These are phyloP conservation scores for Apamea anceps DNA, from an alignment of 2,888 invertebrate genomes.

Conservation along the genomic window DNA sequence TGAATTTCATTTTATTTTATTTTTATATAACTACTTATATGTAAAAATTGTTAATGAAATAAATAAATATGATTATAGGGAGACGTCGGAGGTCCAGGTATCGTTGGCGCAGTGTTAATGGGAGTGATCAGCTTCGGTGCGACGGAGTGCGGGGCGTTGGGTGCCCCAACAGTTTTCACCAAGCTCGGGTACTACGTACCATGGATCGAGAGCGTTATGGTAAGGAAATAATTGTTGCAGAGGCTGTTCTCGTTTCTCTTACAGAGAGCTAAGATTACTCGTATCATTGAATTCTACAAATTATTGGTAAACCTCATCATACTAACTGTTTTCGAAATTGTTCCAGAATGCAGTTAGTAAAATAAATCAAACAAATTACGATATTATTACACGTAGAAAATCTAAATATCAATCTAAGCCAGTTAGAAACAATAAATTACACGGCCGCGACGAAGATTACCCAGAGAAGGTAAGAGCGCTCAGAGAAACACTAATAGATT, in stretches of 20 bases:
- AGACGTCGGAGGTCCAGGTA: conserved; percentile 71
- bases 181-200: conserved; percentile 51
- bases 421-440: background rate
- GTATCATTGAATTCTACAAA: background rate
- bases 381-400: conserved; percentile 23
- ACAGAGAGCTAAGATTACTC: background rate
- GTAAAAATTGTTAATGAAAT: too few relatives aligned
- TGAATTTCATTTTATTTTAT: too few relatives aligned
- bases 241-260: background rate
- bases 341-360: conserved; percentile 28
- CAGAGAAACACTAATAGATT: conserved; percentile 18
- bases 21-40: too few relatives aligned
- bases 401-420: background rate
- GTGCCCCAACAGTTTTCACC: conserved; percentile 60
- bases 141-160: conserved; percentile 29
- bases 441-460: background rate
- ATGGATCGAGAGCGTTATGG: conserved; percentile 50
- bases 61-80: conserved; percentile 57
- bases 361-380: conserved; percentile 4
- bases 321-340: background rate
- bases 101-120: conserved; percentile 35
- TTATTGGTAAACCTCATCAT: background rate
- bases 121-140: conserved; percentile 61
- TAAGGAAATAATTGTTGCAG: conserved; percentile 3
- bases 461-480: conserved; percentile 20